Evolutionary conservation across 2,113 vertebrate genomes (phyloP).

Genomic region (Coregonus clupeaformis): DNA sequence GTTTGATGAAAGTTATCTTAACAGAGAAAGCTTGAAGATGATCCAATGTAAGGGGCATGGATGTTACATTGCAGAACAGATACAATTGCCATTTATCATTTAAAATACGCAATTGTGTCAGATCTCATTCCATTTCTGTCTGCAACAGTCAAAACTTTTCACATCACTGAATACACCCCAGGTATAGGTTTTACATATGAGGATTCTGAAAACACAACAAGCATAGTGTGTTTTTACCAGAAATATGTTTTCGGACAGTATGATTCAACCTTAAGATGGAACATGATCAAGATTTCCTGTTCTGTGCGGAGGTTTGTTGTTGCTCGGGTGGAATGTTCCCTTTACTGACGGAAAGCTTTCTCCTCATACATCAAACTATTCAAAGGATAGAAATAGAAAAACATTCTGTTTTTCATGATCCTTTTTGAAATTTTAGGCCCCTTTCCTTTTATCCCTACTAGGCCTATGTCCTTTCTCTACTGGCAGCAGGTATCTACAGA

Average conservation of each 20-base stretch:
- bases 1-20: too few relatives aligned
- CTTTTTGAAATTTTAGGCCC: background rate
- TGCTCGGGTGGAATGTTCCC: conserved; percentile 23
- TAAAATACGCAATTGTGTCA: too few relatives aligned
- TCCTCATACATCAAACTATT: background rate
- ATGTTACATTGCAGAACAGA: too few relatives aligned
- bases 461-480: background rate
- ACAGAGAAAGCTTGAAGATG: too few relatives aligned
- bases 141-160: too few relatives aligned
- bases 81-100: too few relatives aligned
- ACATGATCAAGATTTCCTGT: conserved; percentile 40
- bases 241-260: conserved; percentile 26
- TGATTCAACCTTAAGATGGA: conserved; percentile 57
- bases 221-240: background rate
- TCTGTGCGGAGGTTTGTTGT: conserved; percentile 20
- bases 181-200: background rate
- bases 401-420: too few relatives aligned
- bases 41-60: too few relatives aligned
- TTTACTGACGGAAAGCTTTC: conserved; percentile 14
- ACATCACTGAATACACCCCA: too few relatives aligned
- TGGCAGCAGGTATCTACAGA: background rate
- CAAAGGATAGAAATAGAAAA: background rate
- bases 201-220: background rate
- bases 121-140: too few relatives aligned
- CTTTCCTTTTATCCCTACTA: background rate